Evolutionary conservation across 2,797 vertebrate genomes (phyloP), one percentile per base, ranked within the genome.

Genomic region (Pangasius larnaudii): DNA sequence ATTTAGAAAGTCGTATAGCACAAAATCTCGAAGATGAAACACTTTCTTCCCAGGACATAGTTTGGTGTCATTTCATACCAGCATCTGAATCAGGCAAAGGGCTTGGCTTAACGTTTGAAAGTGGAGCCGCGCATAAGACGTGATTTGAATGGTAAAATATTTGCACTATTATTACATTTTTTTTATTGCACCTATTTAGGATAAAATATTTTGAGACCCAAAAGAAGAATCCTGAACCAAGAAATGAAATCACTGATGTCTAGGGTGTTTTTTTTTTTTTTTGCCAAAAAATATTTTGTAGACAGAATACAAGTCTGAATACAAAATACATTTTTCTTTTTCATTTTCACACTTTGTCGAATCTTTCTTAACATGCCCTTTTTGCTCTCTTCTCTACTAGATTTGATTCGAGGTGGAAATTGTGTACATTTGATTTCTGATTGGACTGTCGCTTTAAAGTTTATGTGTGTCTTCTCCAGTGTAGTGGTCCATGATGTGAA

Each of bases 401-500:
- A 58, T 80, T 80, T 58, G 53, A 80, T 59, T 80, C 19, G 18
- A 59, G 19, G 19, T 24, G 33, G 19, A 80, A 80, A 58, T 36
- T 39, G 18, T 80, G 42, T 80, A 36, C 33, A 36, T 58, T 58
- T 80, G 53, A 80, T 36, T 80, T 58, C 11, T 36, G 33, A 39
- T 78, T 19, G 3, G 19, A 80, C 78, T 56, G 65, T 46, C 18
- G 33, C 81, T 63, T 80, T 80, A 80, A 80, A 59, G 53, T 59
- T 36, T 80, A 13, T 58, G 13, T 56, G 42, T 84, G 51, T 84
- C 63, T 42, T 79, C 72, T 71, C 16, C 53, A 46, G 63, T 22
- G 83, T 67, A 79, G 74, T 88, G 83, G 42, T 42, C 74, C 85
- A 69, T 86, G 74, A 84, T 86, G 75, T 13, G 67, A 71, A 27